Base-by-base conservation (phyloP, 2,888 invertebrate genomes). In the Polylopha cassiicola region DNA sequence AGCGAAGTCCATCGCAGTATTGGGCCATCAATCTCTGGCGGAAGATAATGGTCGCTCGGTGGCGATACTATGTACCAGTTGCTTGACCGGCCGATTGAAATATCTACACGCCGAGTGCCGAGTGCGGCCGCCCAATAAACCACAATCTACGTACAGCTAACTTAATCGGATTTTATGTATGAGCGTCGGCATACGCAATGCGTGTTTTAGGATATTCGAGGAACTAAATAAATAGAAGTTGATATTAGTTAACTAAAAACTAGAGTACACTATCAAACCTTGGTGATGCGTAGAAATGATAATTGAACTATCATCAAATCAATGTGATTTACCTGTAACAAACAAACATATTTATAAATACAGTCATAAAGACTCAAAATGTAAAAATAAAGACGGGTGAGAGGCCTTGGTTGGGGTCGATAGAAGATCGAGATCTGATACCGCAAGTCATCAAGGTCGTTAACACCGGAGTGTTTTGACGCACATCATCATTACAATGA, bases 381-480 rank as follows among this genome's bases (percentile, higher is more conserved):
- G 32, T 44, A 37, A 45, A 42, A 45, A 47, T 44, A 53, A 56
- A 51, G 48, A 55, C 55, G 46, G 58, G 55, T 58, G 50, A 50
- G 51, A 49, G 59, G 47, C 48, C 49, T 49, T 51, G 54, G 48
- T 51, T 34, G 53, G 57, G 66, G 71, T 73, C 72, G 62, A 75
- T 74, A 72, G 50, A 58, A 63, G 65, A 69, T 69, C 60, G 72
- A 59, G 51, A 53, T 56, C 50, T 50, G 64, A 69, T 63, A 62
- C 58, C 71, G 75, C 78, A 75, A 80, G 75, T 82, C 78, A 82
- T 68, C 58, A 69, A 63, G 78, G 75, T 80, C 76, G 68, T 73
- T 73, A 73, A 72, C 78, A 72, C 59, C 49, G 48, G 53, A 57
- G 55, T 71, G 71, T 77, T 76, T 75, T 75, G 73, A 74, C 72